Base-by-base conservation (phyloP, 2,797 vertebrate genomes). In the Australoheros facetus region DNA sequence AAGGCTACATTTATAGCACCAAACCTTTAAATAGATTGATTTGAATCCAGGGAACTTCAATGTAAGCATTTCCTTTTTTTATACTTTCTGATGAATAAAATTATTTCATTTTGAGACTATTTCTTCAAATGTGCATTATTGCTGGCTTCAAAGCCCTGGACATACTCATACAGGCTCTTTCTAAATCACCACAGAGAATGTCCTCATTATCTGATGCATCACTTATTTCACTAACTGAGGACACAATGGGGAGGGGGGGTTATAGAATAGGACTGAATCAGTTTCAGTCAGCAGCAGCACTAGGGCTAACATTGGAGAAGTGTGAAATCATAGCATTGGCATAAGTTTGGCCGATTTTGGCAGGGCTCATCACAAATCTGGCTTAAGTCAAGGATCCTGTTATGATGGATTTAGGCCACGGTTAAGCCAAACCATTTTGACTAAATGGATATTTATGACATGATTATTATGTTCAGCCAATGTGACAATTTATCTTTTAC, bases 321-420 rank as follows among this genome's bases (percentile, higher is more conserved):
- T 60, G 73, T 78, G 73, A 74, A 74, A 69, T 75, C 28, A 13
- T 86, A 81, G 80, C 82, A 75, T 11, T 7, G 10, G 28, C 34
- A 39, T 64, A 80, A 59, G 71, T 79, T 75, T 81, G 81, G 73
- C 59, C 9, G 39, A 74, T 76, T 85, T 28, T 80, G 80, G 88
- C 80, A 80, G 37, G 23, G 13, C 54, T 81, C 48, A 13, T 83
- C 78, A 55, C 64, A 83, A 85, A 88, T 87, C 79, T 79, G 88
- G 71, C 81, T 83, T 48, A 71, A 75, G 57, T 74, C 54, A 57
- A 59, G 73, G 30, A 75, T 79, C 79, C 54, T 66, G 74, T 83
- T 75, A 66, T 71, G 62, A 60, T 10, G 16, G 78, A 91, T 87
- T 85, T 80, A 81, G 78, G 82, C 71, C 79, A 79, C 73, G 17